Base-by-base conservation (phyloP, 2,888 invertebrate genomes). In the Falcaria lacertinaria region DNA sequence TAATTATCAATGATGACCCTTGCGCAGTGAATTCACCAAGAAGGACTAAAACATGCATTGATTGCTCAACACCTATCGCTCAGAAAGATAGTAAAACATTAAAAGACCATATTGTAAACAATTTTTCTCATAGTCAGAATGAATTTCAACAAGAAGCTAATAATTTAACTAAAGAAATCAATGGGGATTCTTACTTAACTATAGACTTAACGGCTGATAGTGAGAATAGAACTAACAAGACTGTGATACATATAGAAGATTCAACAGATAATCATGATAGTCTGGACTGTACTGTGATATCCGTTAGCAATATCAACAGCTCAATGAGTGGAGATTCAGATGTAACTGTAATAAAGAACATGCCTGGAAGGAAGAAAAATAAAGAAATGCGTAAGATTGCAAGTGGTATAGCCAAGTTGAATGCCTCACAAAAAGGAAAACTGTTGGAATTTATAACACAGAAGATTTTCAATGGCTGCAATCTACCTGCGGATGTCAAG, bases 321-420 rank as follows among this genome's bases (percentile, higher is more conserved):
- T 66, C 80, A 1, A 71, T 80, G 65, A 83, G 80, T 14, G 78
- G 79, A 0, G 86, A 85, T 28, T 87, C 88, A 0, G 72, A 86
- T 2, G 78, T 87, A 0, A 86, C 87, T 0, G 69, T 87, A 0
- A 8, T 80, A 11, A 45, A 50, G 15, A 69, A 62, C 28, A 37
- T 37, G 22, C 57, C 55, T 7, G 56, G 41, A 34, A 52, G 48
- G 11, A 49, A 17, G 0, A 60, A 57, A 7, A 51, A 50, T 0
- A 56, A 44, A 15, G 57, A 71, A 33, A 57, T 85, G 33, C 56
- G 53, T 11, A 76, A 66, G 14, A 74, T 83, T 46, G 72, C 72
- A 0, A 68, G 59, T n/a, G 78, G 80, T 2, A 75, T 88, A 8
- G 69, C 71, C 1, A 71, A 76, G 13, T 47, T 88, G 41, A 70